phyloP scores from a whole-genome alignment of 2,113 vertebrate genomes.

The Microcebus murinus region DNA sequence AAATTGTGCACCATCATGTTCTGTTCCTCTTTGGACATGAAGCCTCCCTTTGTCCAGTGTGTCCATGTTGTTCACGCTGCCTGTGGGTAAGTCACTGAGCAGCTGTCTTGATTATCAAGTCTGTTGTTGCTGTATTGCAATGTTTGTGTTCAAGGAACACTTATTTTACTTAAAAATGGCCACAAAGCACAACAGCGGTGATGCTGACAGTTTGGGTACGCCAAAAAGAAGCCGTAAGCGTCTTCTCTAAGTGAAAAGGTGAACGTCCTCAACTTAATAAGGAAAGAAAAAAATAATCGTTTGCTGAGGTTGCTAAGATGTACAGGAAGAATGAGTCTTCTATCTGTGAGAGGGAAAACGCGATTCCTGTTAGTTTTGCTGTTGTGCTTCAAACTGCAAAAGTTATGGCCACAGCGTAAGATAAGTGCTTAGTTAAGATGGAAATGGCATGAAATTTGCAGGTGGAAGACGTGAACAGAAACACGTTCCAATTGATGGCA shows the following conservation, averaged over 20 bases:
- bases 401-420: neutral
- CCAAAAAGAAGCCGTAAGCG: neutral
- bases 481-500: too few species aligned
- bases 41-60: neutral
- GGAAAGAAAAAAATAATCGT: neutral
- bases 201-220: neutral
- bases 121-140: neutral
- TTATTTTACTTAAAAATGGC: neutral
- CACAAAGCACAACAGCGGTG: neutral
- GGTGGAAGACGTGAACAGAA: neutral
- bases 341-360: neutral
- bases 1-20: neutral
- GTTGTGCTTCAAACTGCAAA: neutral
- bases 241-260: neutral
- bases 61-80: neutral
- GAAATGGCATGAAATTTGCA: neutral
- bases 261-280: neutral
- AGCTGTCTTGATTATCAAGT: neutral
- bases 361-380: neutral
- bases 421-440: neutral
- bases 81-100: neutral
- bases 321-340: neutral
- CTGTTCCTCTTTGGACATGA: neutral
- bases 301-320: neutral
- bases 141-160: too few species aligned